These are phyloP conservation scores for Halcyon senegalensis DNA, from an alignment of 2,113 vertebrate genomes.

Conservation along the genomic window DNA sequence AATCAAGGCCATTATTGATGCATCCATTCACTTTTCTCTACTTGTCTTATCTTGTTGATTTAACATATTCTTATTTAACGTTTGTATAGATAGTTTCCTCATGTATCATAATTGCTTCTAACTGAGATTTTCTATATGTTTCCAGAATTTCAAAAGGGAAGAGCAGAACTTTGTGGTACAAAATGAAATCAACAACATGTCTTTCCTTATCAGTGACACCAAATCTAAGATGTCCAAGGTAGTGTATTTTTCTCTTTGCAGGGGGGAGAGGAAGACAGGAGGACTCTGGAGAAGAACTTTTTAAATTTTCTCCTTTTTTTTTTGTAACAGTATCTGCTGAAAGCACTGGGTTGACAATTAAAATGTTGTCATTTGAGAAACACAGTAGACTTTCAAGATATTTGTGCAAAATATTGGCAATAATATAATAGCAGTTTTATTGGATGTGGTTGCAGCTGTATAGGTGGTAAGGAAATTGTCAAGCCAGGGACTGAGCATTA, in stretches of 20 bases:
- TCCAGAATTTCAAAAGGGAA: conserved; percentile 96
- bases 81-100: not conserved
- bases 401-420: not conserved
- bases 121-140: conserved; percentile 11
- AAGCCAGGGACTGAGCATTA: not conserved
- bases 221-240: conserved; percentile 99
- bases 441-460: not conserved
- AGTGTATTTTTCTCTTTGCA: not conserved
- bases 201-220: conserved; percentile 94
- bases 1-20: not conserved
- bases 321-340: not conserved
- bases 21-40: not conserved
- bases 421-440: not conserved
- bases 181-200: conserved; percentile 99
- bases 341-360: not conserved
- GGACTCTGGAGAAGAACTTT: not conserved
- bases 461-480: not conserved
- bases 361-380: not conserved
- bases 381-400: not conserved
- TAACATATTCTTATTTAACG: not conserved
- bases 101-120: not conserved
- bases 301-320: not conserved
- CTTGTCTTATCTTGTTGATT: not conserved
- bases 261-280: not conserved
- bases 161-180: conserved; percentile 98